These are phyloP conservation scores for Pseudoatta argentina DNA, from an alignment of 1,140 invertebrate genomes.

Conservation along the genomic window DNA sequence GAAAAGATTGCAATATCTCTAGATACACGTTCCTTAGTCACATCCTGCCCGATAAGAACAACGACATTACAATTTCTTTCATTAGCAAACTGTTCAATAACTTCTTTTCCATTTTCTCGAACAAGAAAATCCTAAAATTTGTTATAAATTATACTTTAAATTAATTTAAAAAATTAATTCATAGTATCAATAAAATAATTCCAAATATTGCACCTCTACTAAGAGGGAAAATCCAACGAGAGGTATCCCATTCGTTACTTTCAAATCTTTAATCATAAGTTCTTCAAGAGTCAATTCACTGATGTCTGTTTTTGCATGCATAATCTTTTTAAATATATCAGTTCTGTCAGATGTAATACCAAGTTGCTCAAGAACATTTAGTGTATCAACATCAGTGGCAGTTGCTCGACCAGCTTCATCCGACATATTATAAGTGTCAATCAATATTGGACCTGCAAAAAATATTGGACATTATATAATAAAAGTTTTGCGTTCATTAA, in stretches of 20 bases:
- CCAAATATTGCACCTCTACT: constrained; percentile 78
- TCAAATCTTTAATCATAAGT: constrained; percentile 89
- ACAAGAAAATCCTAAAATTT: constrained; percentile 85
- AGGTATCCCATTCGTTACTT: constrained; percentile 87
- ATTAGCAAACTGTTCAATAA: constrained; percentile 85
- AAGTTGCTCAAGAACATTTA: constrained; percentile 84
- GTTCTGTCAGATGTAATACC: constrained; percentile 73
- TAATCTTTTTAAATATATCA: constrained; percentile 85
- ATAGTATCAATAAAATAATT: constrained; percentile 3
- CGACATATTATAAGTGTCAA: constrained; percentile 91
- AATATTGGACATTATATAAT: constrained; percentile 7
- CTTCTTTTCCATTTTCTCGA: constrained; percentile 80
- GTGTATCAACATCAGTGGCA: constrained; percentile 87
- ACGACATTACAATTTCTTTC: constrained; percentile 81
- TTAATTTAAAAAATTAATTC: not conserved
- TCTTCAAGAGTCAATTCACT: constrained; percentile 86
- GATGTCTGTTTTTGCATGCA: constrained; percentile 88
- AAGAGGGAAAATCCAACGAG: constrained; percentile 88
- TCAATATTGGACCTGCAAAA: constrained; percentile 89
- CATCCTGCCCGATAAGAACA: constrained; percentile 87
- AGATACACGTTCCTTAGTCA: constrained; percentile 81
- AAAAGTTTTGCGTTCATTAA: not conserved
- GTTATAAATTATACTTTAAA: not conserved
- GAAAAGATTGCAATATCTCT: constrained; percentile 87
- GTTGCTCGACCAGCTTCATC: constrained; percentile 88